phyloP scores from a whole-genome alignment of 1,140 invertebrate species.

The Leptinotarsa lineolata region DNA sequence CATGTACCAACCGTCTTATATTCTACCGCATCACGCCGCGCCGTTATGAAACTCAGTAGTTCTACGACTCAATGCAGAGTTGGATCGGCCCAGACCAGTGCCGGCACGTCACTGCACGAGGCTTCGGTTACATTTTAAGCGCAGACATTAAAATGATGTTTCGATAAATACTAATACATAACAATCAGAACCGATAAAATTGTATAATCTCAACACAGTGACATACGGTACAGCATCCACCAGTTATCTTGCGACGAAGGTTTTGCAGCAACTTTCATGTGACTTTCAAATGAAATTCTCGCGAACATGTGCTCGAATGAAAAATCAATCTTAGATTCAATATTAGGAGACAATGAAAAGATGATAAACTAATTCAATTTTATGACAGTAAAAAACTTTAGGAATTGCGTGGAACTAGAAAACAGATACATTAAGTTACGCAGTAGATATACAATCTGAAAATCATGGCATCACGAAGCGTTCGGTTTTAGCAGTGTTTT shows the following conservation, averaged over 20 bases:
- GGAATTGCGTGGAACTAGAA: too few relatives aligned
- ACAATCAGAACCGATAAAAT: constrained; percentile 26
- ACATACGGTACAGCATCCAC: constrained; percentile 51
- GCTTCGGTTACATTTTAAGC: constrained; percentile 39
- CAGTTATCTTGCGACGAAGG: constrained; percentile 47
- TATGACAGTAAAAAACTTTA: not conserved
- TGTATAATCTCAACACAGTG: constrained; percentile 47
- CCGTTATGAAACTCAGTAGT: constrained; percentile 36
- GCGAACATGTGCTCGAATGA: constrained; percentile 22
- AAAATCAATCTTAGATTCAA: not conserved
- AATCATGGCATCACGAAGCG: too few relatives aligned
- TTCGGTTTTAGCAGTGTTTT: too few relatives aligned
- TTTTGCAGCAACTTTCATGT: not conserved
- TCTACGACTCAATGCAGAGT: constrained; percentile 46
- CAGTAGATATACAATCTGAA: too few relatives aligned
- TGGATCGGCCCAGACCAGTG: constrained; percentile 39
- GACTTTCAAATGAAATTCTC: constrained; percentile 37
- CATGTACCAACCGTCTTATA: constrained; percentile 32
- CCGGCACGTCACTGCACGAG: constrained; percentile 45
- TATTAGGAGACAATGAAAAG: not conserved
- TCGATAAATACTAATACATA: constrained; percentile 44
- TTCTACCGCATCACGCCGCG: constrained; percentile 53
- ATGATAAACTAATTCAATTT: not conserved
- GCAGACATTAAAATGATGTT: constrained; percentile 52
- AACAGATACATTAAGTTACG: too few relatives aligned